Evolutionary conservation across 2,113 vertebrate genomes (phyloP).

Genomic region (Notechis scutatus): DNA sequence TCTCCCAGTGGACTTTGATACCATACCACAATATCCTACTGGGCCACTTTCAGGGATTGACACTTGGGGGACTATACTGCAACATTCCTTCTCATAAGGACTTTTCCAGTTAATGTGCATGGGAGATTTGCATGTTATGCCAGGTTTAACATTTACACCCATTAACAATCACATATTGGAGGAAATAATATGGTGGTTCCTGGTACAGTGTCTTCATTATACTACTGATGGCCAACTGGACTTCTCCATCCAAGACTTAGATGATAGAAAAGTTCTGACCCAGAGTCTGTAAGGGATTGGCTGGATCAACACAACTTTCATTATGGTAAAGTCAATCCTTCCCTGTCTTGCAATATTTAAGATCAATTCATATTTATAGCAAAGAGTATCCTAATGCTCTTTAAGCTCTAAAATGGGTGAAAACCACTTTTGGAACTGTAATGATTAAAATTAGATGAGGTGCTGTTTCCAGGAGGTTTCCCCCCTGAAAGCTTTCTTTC

Average conservation of each 20-base stretch:
- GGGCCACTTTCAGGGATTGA: neutral
- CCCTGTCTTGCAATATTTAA: neutral
- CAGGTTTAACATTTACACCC: neutral
- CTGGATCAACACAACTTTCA: neutral
- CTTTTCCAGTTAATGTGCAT: neutral
- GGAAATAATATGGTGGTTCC: neutral
- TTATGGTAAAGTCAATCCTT: neutral
- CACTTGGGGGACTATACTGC: neutral
- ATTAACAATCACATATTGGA: neutral
- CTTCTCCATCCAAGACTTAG: neutral
- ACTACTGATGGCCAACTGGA: neutral
- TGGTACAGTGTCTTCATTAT: neutral
- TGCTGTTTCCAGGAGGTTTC: neutral
- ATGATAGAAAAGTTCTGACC: neutral
- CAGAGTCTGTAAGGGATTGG: neutral
- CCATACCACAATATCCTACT: neutral
- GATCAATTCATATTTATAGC: neutral
- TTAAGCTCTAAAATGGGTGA: neutral
- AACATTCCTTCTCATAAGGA: neutral
- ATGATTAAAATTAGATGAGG: neutral
- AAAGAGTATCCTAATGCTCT: neutral
- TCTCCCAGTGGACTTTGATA: neutral
- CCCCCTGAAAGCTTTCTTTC: conserved; percentile 23
- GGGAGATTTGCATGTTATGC: neutral
- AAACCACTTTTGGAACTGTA: neutral